Conservation (phyloP, 64 coral and sea anemone genomes). For the Orbicella faveolata region DNA sequence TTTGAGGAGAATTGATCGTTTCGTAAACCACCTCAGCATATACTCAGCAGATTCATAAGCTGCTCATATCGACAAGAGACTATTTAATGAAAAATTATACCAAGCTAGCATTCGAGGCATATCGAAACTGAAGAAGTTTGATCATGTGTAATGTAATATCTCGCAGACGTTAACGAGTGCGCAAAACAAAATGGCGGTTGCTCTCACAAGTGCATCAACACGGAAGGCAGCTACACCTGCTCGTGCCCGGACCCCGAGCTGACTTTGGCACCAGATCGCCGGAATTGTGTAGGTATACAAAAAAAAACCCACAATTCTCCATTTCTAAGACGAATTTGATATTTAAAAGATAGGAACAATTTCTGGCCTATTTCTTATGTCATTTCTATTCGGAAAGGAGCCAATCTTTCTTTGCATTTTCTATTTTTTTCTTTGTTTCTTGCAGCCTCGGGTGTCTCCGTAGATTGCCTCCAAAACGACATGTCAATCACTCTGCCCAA, state of each 20-base stretch:
- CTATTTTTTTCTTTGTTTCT: neutral
- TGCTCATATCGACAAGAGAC: too few relatives aligned
- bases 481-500: conserved; percentile 11
- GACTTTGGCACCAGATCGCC: neutral
- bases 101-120: too few relatives aligned
- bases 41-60: too few relatives aligned
- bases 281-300: neutral
- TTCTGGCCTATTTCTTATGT: too few relatives aligned
- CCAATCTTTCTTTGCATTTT: too few relatives aligned
- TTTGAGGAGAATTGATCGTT: too few relatives aligned
- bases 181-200: neutral
- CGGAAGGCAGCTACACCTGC: neutral
- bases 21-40: too few relatives aligned
- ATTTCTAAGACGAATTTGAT: too few relatives aligned
- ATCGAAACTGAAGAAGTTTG: too few relatives aligned
- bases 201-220: conserved; percentile 13
- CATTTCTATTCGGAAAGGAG: too few relatives aligned
- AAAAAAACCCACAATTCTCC: neutral
- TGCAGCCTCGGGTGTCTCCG: neutral
- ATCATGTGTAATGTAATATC: neutral
- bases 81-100: too few relatives aligned
- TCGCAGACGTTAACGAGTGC: neutral
- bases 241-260: conserved; percentile 14
- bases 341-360: too few relatives aligned
- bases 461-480: neutral